Evolutionary conservation across 2,113 vertebrate species (phyloP).

Genomic region (Microtus pennsylvanicus): DNA sequence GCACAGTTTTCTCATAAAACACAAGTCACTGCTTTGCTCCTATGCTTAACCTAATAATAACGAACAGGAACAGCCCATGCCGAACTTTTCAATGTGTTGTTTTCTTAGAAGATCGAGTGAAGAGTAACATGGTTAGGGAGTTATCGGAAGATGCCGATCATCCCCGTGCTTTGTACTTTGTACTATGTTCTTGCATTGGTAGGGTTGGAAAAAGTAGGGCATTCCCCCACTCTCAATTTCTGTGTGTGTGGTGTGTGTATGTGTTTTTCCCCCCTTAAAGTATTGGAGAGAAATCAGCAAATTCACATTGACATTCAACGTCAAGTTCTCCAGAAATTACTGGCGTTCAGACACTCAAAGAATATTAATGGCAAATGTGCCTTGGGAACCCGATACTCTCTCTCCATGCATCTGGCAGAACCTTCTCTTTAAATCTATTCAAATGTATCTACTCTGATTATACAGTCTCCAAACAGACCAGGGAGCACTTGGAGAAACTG

Average conservation of each 20-base stretch:
- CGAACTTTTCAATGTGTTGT: constrained; percentile 8
- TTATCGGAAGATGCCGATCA: background rate
- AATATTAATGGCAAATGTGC: constrained; percentile 80
- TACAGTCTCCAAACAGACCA: constrained; percentile 30
- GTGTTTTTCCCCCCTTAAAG: constrained; percentile 42
- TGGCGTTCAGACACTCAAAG: constrained; percentile 63
- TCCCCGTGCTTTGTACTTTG: background rate
- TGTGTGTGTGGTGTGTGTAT: no score
- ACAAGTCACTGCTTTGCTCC: background rate
- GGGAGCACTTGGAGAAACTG: background rate
- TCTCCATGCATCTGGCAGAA: constrained; percentile 62
- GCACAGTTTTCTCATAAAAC: constrained; percentile 19
- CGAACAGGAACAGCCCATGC: background rate
- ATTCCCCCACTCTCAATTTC: background rate
- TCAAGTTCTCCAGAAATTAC: constrained; percentile 77
- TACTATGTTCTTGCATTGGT: background rate
- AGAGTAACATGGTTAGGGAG: background rate
- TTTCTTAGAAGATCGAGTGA: constrained; percentile 49
- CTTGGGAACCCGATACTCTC: constrained; percentile 66
- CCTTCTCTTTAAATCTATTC: constrained; percentile 63
- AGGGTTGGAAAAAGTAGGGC: background rate
- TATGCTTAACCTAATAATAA: background rate
- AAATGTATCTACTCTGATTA: constrained; percentile 68
- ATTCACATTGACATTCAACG: constrained; percentile 75
- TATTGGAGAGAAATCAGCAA: constrained; percentile 64